These are phyloP conservation scores for Steinernema carpocapsae DNA, from an alignment of 2,888 invertebrate genomes.

Conservation along the genomic window DNA sequence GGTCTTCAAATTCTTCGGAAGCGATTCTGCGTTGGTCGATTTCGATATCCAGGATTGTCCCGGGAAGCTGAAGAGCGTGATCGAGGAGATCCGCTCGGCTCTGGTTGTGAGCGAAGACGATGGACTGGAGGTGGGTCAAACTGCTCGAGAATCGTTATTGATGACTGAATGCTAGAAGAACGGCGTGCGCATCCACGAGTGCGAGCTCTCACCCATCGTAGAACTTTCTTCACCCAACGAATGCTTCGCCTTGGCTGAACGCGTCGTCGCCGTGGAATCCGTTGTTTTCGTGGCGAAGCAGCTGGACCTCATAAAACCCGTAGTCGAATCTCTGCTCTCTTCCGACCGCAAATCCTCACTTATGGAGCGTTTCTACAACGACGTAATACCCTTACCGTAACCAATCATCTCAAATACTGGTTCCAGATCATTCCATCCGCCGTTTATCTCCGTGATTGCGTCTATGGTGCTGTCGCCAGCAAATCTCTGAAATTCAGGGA, in stretches of 20 bases:
- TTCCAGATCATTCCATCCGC: constrained; percentile 37
- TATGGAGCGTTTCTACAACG: constrained; percentile 56
- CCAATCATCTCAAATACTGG: not conserved
- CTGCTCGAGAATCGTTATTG: not conserved
- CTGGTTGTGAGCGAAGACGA: constrained; percentile 39
- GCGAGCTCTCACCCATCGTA: constrained; percentile 37
- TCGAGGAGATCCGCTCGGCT: constrained; percentile 39
- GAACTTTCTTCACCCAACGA: constrained; percentile 73
- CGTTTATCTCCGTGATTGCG: constrained; percentile 40
- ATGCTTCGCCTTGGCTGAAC: constrained; percentile 82
- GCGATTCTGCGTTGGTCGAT: constrained; percentile 35
- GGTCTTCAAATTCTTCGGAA: constrained; percentile 48
- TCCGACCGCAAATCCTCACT: constrained; percentile 39
- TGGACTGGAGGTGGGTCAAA: not conserved
- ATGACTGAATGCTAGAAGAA: not conserved
- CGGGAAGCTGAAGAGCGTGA: constrained; percentile 39
- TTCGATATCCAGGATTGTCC: constrained; percentile 41
- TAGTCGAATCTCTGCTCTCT: constrained; percentile 81
- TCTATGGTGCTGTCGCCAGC: constrained; percentile 54
- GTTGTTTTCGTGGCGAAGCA: constrained; percentile 87
- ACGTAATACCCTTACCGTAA: constrained; percentile 40
- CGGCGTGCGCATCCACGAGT: constrained; percentile 10
- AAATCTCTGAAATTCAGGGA: constrained; percentile 49
- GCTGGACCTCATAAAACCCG: constrained; percentile 82
- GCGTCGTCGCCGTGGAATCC: constrained; percentile 91